These are phyloP conservation scores for Catocala nupta DNA, from an alignment of 2,888 invertebrate genomes.

Conservation along the genomic window DNA sequence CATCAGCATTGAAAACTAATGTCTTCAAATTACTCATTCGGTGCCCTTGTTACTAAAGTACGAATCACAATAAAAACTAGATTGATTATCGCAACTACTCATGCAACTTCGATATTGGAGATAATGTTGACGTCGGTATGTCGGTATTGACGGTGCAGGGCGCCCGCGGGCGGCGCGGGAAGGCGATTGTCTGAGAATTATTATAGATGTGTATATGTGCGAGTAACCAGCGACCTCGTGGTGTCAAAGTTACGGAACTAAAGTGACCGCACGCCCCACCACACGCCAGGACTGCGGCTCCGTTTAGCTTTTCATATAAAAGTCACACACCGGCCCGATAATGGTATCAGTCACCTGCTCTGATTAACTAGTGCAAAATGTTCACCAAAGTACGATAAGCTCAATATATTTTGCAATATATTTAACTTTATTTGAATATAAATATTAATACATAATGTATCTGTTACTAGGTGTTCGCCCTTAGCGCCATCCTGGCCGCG, in stretches of 20 bases:
- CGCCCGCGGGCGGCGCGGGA: constrained; percentile 49
- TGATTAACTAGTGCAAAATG: constrained; percentile 85
- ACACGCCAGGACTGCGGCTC: constrained; percentile 74
- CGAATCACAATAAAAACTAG: constrained; percentile 52
- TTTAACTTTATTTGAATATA: constrained; percentile 15
- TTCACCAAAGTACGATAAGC: constrained; percentile 82
- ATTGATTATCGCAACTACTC: constrained; percentile 62
- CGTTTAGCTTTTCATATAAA: constrained; percentile 86
- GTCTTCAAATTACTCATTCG: constrained; percentile 37
- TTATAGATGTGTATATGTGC: constrained; percentile 71
- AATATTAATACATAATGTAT: constrained; percentile 19
- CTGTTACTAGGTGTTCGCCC: constrained; percentile 72
- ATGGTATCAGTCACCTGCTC: constrained; percentile 85
- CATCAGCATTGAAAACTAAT: constrained; percentile 28
- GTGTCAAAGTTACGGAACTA: constrained; percentile 87
- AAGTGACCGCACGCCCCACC: constrained; percentile 82
- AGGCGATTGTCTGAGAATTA: constrained; percentile 67
- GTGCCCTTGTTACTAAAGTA: constrained; percentile 40
- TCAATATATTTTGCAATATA: constrained; percentile 27
- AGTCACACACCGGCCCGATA: constrained; percentile 79
- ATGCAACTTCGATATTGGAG: constrained; percentile 56
- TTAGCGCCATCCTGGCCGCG: constrained; percentile 83
- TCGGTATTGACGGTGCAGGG: constrained; percentile 35
- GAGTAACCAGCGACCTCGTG: constrained; percentile 77
- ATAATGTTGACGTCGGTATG: constrained; percentile 47